phyloP scores from a whole-genome alignment of 2,797 vertebrate genomes.

The Anguilla marmorata region DNA sequence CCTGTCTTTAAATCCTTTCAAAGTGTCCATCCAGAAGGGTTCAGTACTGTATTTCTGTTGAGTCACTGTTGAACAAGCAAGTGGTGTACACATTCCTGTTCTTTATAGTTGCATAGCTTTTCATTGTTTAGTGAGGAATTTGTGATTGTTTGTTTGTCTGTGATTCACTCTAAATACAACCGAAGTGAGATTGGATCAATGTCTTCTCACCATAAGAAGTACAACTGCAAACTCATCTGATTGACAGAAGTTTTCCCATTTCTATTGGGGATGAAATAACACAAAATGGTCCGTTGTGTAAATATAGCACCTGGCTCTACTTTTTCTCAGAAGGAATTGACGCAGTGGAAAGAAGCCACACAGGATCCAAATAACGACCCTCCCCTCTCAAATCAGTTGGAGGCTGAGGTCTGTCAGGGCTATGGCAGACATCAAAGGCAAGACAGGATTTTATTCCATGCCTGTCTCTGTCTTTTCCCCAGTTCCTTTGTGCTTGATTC shows the following conservation, averaged over 20 bases:
- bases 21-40: no score
- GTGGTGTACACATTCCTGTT: background rate
- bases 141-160: background rate
- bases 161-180: background rate
- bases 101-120: background rate
- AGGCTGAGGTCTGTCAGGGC: background rate
- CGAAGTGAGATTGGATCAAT: background rate
- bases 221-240: background rate
- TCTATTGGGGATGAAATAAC: background rate
- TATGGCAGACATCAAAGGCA: background rate
- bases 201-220: background rate
- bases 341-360: background rate
- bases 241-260: background rate
- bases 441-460: background rate
- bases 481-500: background rate
- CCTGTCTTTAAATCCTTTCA: no score
- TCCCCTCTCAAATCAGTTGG: constrained; percentile 6
- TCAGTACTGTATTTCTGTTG: background rate
- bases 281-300: background rate
- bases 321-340: background rate
- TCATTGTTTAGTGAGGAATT: background rate
- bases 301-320: background rate
- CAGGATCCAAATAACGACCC: background rate
- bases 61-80: background rate
- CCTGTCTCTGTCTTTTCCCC: background rate